A percentile compares a stretch with the other conserved stretches of the same genome.
These are phyloP conservation scores for Hirundichthys speculiger DNA, from an alignment of 2,113 vertebrate genomes.

Conservation along the genomic window DNA sequence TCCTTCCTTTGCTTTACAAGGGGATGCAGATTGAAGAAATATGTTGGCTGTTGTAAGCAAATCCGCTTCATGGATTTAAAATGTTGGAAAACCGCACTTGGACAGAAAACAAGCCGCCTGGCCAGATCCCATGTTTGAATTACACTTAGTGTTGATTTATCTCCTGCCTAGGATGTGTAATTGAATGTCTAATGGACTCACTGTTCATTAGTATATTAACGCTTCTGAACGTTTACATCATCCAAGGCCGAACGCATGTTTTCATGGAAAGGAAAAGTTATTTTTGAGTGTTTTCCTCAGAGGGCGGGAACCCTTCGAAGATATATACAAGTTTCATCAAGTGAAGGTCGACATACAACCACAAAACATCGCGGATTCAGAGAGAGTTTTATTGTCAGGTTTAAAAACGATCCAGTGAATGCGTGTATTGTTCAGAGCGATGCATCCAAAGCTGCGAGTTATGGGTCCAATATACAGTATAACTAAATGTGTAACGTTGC, in stretches of 20 bases:
- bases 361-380: constrained; percentile 38
- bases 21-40: constrained; percentile 72
- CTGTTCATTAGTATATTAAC: constrained; percentile 77
- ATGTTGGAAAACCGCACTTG: constrained; percentile 75
- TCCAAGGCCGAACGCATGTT: constrained; percentile 47
- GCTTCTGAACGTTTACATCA: constrained; percentile 69
- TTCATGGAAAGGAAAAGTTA: constrained; percentile 48
- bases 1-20: constrained; percentile 75
- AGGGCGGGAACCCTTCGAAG: constrained; percentile 51
- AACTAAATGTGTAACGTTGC: no score
- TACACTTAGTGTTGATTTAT: constrained; percentile 72
- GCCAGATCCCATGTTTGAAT: constrained; percentile 67
- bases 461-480: no score
- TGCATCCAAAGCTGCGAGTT: no score
- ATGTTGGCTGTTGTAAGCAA: constrained; percentile 72
- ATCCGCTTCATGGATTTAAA: constrained; percentile 71
- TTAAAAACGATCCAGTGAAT: not conserved
- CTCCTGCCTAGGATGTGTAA: constrained; percentile 70
- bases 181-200: constrained; percentile 75
- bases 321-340: constrained; percentile 33
- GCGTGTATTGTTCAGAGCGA: no score
- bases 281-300: constrained; percentile 51
- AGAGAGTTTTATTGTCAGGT: constrained; percentile 12
- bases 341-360: constrained; percentile 37
- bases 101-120: constrained; percentile 75